Percentiles rank a stretch among this genome's conserved stretches.
phyloP scores from a whole-genome alignment of 2,888 invertebrate species.

The Ypsolopha sequella region DNA sequence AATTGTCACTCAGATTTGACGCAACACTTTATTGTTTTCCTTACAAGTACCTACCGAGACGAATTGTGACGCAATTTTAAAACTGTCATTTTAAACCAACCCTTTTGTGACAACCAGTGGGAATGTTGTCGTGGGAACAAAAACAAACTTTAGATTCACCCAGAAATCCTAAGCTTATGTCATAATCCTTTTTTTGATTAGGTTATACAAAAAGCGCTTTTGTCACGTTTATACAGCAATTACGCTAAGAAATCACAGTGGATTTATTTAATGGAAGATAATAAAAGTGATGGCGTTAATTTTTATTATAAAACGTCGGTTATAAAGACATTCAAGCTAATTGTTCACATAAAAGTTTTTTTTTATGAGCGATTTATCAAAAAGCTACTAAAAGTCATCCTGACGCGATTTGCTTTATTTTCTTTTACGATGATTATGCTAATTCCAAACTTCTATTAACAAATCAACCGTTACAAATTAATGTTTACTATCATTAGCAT shows the following conservation, averaged over 20 bases:
- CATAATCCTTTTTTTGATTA: not conserved
- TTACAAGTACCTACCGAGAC: slow-evolving; percentile 42
- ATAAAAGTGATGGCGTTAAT: not conserved
- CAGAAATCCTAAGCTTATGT: not conserved
- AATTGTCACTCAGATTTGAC: slow-evolving; percentile 54
- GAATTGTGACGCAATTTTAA: slow-evolving; percentile 54
- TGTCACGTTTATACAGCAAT: slow-evolving; percentile 6
- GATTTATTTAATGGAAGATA: not conserved
- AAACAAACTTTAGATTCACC: not conserved
- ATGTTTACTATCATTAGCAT: slow-evolving; percentile 64
- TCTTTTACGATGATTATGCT: slow-evolving; percentile 47
- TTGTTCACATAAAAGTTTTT: slow-evolving; percentile 9
- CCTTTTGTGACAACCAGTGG: slow-evolving; percentile 47
- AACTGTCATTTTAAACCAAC: slow-evolving; percentile 50
- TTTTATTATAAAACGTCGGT: not conserved
- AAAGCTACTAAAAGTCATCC: slow-evolving; percentile 55
- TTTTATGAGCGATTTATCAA: slow-evolving; percentile 49
- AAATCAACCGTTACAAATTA: slow-evolving; percentile 70
- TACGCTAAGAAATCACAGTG: slow-evolving; percentile 26
- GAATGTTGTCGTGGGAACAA: slow-evolving; percentile 18
- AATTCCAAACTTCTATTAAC: slow-evolving; percentile 48
- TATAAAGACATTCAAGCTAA: not conserved
- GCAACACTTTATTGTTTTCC: slow-evolving; percentile 40
- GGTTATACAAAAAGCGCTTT: not conserved
- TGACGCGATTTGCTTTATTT: slow-evolving; percentile 26